Percentiles rank a stretch among this genome's conserved stretches.
Evolutionary conservation across 2,113 vertebrate species (phyloP).

Genomic region (Strix aluco): DNA sequence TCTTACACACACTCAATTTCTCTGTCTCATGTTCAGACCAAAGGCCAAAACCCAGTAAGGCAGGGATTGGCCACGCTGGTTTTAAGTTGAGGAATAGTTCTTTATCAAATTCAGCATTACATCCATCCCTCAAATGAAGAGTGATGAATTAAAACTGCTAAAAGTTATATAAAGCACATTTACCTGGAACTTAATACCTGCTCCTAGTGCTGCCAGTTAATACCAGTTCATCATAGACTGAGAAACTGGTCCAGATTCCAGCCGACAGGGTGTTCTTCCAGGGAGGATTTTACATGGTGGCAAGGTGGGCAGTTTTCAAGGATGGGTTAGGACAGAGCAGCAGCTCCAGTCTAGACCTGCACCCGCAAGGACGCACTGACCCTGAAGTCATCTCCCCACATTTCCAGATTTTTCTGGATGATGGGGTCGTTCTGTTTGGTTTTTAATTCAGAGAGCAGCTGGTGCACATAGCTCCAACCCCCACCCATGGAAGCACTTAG

Average conservation of each 20-base stretch:
- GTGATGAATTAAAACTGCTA: not conserved
- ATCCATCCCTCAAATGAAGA: not conserved
- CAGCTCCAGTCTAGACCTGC: not conserved
- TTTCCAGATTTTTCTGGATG: not conserved
- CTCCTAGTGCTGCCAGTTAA: not conserved
- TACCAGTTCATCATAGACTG: not conserved
- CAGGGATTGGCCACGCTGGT: not conserved
- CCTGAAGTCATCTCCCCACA: not conserved
- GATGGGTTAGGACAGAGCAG: not conserved
- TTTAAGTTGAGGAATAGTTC: not conserved
- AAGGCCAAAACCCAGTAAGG: not conserved
- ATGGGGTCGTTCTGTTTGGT: rapidly evolving
- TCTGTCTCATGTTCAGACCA: not conserved
- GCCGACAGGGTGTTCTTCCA: not conserved
- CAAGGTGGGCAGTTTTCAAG: not conserved
- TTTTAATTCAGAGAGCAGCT: not conserved
- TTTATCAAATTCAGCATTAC: not conserved
- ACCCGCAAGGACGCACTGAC: not conserved
- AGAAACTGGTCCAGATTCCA: not conserved
- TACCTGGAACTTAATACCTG: not conserved
- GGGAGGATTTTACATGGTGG: not conserved
- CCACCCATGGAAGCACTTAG: rapidly evolving
- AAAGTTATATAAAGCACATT: not conserved
- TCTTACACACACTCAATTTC: not conserved
- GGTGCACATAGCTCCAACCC: not conserved